A percentile compares a stretch with the other conserved stretches of the same genome.
phyloP scores from a whole-genome alignment of 2,113 vertebrate species.

The Phrynocephalus versicolor region DNA sequence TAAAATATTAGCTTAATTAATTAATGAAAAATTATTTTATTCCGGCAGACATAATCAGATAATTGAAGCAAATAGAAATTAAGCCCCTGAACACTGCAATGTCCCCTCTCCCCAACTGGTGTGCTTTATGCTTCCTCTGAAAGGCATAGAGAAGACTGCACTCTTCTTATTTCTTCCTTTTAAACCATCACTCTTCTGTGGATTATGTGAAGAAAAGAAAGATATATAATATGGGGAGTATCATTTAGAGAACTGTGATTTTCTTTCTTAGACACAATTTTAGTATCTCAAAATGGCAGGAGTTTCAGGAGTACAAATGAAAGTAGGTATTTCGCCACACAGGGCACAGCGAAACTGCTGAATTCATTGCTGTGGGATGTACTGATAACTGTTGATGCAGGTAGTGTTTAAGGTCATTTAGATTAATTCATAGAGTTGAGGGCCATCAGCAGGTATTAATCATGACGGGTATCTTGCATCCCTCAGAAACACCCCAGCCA shows the following conservation, averaged over 20 bases:
- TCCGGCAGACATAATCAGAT: not conserved
- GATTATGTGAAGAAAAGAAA: not conserved
- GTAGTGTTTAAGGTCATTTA: not conserved
- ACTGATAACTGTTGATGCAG: too few relatives aligned
- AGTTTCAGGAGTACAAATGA: too few relatives aligned
- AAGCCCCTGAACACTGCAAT: not conserved
- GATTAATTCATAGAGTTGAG: not conserved
- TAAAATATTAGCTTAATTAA: too few relatives aligned
- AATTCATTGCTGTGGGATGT: too few relatives aligned
- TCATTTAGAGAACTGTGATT: not conserved
- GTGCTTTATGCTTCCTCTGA: not conserved
- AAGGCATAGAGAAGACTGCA: not conserved
- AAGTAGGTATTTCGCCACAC: too few relatives aligned
- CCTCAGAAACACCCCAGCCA: too few relatives aligned
- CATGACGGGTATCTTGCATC: too few relatives aligned
- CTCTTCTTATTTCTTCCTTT: not conserved
- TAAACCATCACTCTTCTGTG: not conserved
- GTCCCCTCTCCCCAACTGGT: not conserved
- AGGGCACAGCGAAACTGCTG: too few relatives aligned
- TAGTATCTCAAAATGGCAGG: too few relatives aligned
- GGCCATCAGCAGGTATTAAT: too few relatives aligned
- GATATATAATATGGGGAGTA: not conserved
- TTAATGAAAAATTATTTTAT: too few relatives aligned
- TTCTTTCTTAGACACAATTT: too few relatives aligned
- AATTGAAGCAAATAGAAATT: not conserved